Evolutionary conservation across 92 coral and sea anemone species (phyloP).

Genomic region (Bergia puertoricense): DNA sequence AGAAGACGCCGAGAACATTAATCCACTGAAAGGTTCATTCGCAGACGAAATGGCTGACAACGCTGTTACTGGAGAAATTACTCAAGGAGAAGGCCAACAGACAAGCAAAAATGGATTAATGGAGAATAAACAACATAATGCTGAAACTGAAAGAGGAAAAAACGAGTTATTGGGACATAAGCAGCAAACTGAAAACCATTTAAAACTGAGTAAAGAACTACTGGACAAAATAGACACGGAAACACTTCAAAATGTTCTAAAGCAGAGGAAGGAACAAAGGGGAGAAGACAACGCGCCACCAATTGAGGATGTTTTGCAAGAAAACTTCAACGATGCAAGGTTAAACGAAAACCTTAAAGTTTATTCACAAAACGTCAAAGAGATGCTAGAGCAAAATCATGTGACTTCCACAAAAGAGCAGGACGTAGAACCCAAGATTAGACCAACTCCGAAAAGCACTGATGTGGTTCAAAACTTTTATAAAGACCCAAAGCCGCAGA

Average conservation of each 20-base stretch:
- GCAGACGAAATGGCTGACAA: not conserved
- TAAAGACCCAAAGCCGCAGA: not conserved
- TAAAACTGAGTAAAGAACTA: slow-evolving; percentile 21
- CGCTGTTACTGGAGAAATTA: not conserved
- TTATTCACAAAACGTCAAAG: slow-evolving; percentile 13
- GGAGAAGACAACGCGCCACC: not conserved
- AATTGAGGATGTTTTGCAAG: slow-evolving; percentile 10
- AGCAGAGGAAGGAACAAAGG: slow-evolving; percentile 26
- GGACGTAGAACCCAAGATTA: not conserved
- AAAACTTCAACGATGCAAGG: slow-evolving; percentile 29
- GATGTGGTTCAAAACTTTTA: not conserved
- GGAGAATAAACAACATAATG: slow-evolving; percentile 1
- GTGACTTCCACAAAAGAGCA: not conserved
- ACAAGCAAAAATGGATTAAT: not conserved
- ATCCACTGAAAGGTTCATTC: slow-evolving; percentile 25
- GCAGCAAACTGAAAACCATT: not conserved
- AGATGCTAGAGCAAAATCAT: not conserved
- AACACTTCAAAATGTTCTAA: slow-evolving; percentile 26
- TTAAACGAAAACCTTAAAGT: slow-evolving; percentile 32
- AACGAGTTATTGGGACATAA: not conserved
- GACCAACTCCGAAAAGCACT: slow-evolving; percentile 14
- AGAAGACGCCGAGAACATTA: slow-evolving; percentile 1
- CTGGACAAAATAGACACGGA: slow-evolving; percentile 35
- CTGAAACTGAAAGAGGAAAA: not conserved
- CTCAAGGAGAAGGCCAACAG: not conserved